phyloP scores from a whole-genome alignment of 2,113 vertebrate genomes.

The Hippocampus comes region DNA sequence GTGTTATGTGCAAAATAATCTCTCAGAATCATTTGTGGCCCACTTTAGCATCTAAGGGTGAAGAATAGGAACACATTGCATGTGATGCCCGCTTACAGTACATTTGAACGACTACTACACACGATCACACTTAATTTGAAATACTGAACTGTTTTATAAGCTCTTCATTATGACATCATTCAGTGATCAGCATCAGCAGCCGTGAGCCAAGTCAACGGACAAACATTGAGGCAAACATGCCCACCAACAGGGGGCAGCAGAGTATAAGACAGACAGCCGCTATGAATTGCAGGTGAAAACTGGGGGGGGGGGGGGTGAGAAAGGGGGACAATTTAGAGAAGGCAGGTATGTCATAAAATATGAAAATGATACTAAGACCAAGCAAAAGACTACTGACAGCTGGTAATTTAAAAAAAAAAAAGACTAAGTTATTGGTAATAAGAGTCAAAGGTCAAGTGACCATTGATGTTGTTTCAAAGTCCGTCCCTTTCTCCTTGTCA shows the following conservation, averaged over 20 bases:
- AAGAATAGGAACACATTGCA: too few species aligned
- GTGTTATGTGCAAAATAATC: too few species aligned
- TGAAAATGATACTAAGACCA: not conserved
- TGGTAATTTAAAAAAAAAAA: not conserved
- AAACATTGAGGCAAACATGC: not conserved
- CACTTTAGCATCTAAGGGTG: too few species aligned
- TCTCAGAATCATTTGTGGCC: too few species aligned
- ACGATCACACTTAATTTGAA: too few species aligned
- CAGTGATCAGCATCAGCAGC: not conserved
- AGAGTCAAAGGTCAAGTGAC: not conserved
- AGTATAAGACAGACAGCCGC: slow-evolving; percentile 35
- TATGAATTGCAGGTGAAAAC: slow-evolving; percentile 17
- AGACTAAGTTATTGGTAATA: too few species aligned
- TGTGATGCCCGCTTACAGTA: too few species aligned
- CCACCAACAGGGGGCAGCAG: slow-evolving; percentile 59
- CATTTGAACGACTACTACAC: too few species aligned
- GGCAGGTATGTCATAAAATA: not conserved
- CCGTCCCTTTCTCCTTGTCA: not conserved
- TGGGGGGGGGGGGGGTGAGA: not conserved
- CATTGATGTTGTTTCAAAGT: not conserved
- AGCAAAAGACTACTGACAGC: not conserved
- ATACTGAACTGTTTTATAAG: not conserved
- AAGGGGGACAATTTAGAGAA: not conserved
- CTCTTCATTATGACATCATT: not conserved
- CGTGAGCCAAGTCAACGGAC: not conserved